Evolutionary conservation across 2,797 vertebrate species (phyloP), one percentile per base, ranked within the genome.

Genomic region (Gallinago nigripennis): DNA sequence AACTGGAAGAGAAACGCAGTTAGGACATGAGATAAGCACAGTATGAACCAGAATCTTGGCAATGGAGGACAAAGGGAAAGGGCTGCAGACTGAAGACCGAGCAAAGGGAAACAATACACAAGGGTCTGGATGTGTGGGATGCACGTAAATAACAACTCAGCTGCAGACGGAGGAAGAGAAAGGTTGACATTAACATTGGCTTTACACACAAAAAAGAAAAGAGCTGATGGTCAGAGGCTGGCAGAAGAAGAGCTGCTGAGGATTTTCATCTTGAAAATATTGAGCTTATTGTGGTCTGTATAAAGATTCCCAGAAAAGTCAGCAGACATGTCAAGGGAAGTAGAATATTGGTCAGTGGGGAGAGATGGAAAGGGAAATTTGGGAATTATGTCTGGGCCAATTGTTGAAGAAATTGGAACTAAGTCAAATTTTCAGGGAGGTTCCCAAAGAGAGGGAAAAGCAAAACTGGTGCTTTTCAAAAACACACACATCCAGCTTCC

Each of bases 351-450:
- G 88, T 92, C 90, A 84, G n/a, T 82, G 50, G 69, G 86, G 61
- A 95, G 41, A 94, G 57, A 87, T 93, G 53, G 75, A 90, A 95
- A 94, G 92, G 81, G 85, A 94, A 94, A 95, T 91, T 96, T 93
- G 86, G 94, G 88, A 93, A 94, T 88, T 82, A 86, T 68, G 37
- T 87, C 64, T 92, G 88, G 75, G 90, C 43, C 78, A 94, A 92
- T 92, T 92, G 86, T 84, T 93, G 91, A 96, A 97, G 71, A 90
- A 95, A 80, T 75, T 96, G 94, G 92, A 95, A 80, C 54, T 8
- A 60, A 88, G 83, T 90, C 96, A 95, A 90, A 87, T 78, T 92
- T 93, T 90, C 33, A 90, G 69, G 90, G 93, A 94, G 85, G 78
- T 85, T 95, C 88, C 66, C 64, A 61, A 88, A 90, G 64, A 94